These are phyloP conservation scores for Delia radicum DNA, from an alignment of 1,140 invertebrate species.

Conservation along the genomic window DNA sequence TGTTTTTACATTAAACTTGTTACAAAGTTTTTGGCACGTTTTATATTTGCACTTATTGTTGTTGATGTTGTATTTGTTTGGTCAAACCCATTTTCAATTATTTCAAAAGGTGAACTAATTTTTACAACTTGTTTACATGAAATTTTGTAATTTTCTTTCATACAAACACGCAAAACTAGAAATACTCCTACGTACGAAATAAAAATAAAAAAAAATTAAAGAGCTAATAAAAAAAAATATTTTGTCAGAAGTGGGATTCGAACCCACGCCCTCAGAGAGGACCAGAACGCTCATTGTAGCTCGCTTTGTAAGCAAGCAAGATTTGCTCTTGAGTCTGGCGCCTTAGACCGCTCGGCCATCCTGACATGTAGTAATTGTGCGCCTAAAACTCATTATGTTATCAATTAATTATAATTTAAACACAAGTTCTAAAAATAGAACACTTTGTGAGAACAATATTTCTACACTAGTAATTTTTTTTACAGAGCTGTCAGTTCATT, in stretches of 20 bases:
- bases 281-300: conserved; percentile 67
- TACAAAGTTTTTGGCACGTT: background rate
- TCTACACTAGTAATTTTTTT: too few species aligned
- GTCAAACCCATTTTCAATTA: too few species aligned
- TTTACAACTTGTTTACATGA: too few species aligned
- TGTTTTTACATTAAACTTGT: background rate
- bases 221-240: background rate
- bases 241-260: conserved; percentile 84
- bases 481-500: too few species aligned
- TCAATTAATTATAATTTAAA: too few species aligned
- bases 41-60: background rate
- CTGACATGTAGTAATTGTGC: conserved; percentile 54
- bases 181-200: background rate
- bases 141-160: too few species aligned
- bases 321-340: conserved; percentile 65
- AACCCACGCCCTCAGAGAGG: conserved; percentile 84
- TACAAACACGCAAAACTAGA: too few species aligned
- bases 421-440: too few species aligned
- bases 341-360: conserved; percentile 71
- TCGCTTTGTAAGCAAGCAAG: background rate
- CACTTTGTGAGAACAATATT: too few species aligned
- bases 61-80: too few species aligned
- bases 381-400: too few species aligned
- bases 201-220: background rate
- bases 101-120: too few species aligned